A percentile compares a stretch with the other conserved stretches of the same genome.
Conservation (phyloP, 2,113 vertebrate species). For the Dendrocopos noguchii region DNA sequence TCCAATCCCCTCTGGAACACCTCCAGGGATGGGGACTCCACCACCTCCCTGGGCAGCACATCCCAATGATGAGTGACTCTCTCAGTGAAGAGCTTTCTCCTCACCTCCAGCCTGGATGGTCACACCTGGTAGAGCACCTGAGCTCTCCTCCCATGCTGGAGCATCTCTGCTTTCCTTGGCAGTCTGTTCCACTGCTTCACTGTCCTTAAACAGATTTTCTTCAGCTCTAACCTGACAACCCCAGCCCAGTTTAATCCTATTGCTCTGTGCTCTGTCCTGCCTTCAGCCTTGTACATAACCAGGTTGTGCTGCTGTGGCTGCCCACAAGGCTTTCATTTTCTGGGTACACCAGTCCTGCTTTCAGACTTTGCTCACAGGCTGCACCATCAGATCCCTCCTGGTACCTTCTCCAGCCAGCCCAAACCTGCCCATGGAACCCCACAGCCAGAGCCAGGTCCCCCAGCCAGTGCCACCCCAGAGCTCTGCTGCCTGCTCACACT, state of each 20-base stretch:
- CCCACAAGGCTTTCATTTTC: background rate
- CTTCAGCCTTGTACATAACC: background rate
- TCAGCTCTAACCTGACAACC: background rate
- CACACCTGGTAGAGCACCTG: accelerated
- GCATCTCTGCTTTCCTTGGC: background rate
- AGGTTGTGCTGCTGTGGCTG: background rate
- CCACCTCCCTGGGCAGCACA: too few relatives aligned
- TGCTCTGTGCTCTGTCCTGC: background rate
- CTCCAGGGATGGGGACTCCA: too few relatives aligned
- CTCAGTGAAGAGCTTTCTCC: too few relatives aligned
- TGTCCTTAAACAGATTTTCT: background rate
- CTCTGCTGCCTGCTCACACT: background rate
- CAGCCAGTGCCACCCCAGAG: accelerated
- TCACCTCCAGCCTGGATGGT: background rate
- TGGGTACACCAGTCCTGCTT: accelerated
- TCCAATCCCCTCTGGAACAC: too few relatives aligned
- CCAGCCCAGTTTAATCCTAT: background rate
- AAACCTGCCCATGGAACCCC: background rate
- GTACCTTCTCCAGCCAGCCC: background rate
- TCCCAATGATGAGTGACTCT: too few relatives aligned
- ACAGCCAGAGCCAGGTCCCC: background rate
- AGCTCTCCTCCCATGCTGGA: background rate
- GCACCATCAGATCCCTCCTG: background rate
- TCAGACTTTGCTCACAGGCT: background rate
- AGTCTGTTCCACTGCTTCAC: background rate